These are phyloP conservation scores for Gryllus bimaculatus DNA, from an alignment of 1,140 invertebrate species.

Conservation along the genomic window DNA sequence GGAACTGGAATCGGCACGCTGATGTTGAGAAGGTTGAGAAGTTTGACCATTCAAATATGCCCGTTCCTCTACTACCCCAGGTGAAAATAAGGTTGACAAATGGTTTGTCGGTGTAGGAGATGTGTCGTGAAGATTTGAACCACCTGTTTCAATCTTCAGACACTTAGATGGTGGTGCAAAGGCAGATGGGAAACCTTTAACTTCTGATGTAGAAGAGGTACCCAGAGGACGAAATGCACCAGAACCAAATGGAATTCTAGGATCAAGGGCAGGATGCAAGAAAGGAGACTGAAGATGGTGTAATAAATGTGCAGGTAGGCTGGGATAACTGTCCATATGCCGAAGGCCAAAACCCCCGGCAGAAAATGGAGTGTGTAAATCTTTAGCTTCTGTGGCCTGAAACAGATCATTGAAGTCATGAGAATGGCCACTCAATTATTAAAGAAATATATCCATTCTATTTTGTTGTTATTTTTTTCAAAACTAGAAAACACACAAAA, in stretches of 20 bases:
- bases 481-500: not conserved
- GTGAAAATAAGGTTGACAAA: constrained; percentile 39
- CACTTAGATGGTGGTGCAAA: constrained; percentile 45
- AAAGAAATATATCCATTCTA: not conserved
- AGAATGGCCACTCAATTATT: not conserved
- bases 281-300: constrained; percentile 45
- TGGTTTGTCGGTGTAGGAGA: constrained; percentile 15
- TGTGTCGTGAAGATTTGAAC: constrained; percentile 28
- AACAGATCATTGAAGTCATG: constrained; percentile 6
- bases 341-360: constrained; percentile 42
- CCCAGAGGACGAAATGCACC: constrained; percentile 32
- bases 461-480: not conserved
- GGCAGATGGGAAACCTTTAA: constrained; percentile 44
- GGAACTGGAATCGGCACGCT: constrained; percentile 37
- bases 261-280: constrained; percentile 31
- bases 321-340: constrained; percentile 44
- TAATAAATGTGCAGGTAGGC: constrained; percentile 43
- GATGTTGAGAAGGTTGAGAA: constrained; percentile 26
- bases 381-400: constrained; percentile 42
- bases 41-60: constrained; percentile 21
- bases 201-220: constrained; percentile 28
- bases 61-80: constrained; percentile 27
- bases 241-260: constrained; percentile 34
- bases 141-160: constrained; percentile 39
- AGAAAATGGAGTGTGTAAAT: constrained; percentile 41